These are phyloP conservation scores for Aptenodytes forsteri DNA, from an alignment of 2,113 vertebrate species.

Conservation along the genomic window DNA sequence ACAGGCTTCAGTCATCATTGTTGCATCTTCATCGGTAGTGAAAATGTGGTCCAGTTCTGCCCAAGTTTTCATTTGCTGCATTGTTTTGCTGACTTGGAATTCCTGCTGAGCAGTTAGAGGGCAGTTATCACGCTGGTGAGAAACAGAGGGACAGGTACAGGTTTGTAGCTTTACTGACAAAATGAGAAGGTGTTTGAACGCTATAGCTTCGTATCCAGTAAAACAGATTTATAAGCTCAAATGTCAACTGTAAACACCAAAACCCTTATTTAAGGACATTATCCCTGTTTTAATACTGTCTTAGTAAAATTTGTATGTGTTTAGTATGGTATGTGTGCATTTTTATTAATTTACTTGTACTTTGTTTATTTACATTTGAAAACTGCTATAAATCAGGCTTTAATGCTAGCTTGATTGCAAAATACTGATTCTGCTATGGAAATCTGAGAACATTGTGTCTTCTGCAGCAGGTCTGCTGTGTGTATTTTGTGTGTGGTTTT, in stretches of 20 bases:
- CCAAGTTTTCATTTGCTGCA: neutral
- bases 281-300: neutral
- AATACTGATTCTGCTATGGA: neutral
- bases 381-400: neutral
- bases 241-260: neutral
- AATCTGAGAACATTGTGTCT: neutral
- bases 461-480: neutral
- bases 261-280: neutral
- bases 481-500: neutral
- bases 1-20: neutral
- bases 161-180: neutral
- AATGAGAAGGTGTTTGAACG: neutral
- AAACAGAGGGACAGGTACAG: neutral
- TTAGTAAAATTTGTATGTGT: neutral
- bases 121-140: accelerated
- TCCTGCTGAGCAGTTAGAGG: neutral
- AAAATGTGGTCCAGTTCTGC: neutral
- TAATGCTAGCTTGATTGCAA: neutral
- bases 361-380: neutral
- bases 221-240: neutral
- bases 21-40: neutral
- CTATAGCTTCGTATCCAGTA: neutral
- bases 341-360: neutral
- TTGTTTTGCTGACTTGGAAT: neutral
- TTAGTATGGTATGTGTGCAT: neutral